Percentiles rank a stretch among this genome's conserved stretches.
phyloP scores from a whole-genome alignment of 2,888 invertebrate genomes.

The Sipunculus nudus region DNA sequence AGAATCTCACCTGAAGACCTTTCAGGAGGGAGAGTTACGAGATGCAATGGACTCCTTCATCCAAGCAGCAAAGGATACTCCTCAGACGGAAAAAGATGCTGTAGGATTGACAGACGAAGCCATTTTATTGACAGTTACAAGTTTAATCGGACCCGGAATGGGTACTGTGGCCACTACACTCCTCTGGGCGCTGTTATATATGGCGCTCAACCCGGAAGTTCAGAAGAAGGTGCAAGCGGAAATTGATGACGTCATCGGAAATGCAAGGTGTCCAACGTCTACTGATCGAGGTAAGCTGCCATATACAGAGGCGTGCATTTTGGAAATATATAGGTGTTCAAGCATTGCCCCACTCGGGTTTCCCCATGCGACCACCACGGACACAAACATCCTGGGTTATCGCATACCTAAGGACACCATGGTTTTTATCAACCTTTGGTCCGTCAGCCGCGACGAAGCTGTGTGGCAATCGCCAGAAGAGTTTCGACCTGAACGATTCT shows the following conservation, averaged over 20 bases:
- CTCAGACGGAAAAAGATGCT: slow-evolving; percentile 42
- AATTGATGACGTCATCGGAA: slow-evolving; percentile 44
- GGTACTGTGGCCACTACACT: slow-evolving; percentile 55
- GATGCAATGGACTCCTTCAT: slow-evolving; percentile 58
- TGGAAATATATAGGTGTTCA: slow-evolving; percentile 51
- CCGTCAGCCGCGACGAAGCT: slow-evolving; percentile 49
- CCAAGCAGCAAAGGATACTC: slow-evolving; percentile 41
- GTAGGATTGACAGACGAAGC: slow-evolving; percentile 51
- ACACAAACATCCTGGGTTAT: slow-evolving; percentile 39
- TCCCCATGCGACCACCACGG: slow-evolving; percentile 54
- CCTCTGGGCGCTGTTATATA: slow-evolving; percentile 54
- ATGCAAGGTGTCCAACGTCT: slow-evolving; percentile 39
- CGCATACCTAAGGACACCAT: slow-evolving; percentile 47
- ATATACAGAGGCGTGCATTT: slow-evolving; percentile 49
- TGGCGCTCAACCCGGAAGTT: slow-evolving; percentile 48
- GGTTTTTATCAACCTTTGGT: slow-evolving; percentile 55
- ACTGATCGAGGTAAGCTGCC: slow-evolving; percentile 45
- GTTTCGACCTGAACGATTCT: slow-evolving; percentile 52
- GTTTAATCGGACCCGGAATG: slow-evolving; percentile 57
- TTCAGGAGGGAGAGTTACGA: slow-evolving; percentile 42
- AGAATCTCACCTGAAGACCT: slow-evolving; percentile 50
- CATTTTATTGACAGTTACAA: slow-evolving; percentile 53
- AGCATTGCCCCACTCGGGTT: slow-evolving; percentile 56
- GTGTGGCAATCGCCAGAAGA: slow-evolving; percentile 50
- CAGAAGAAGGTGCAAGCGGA: slow-evolving; percentile 52